Conservation (phyloP, 2,888 invertebrate species). For the Eremobia ochroleuca region DNA sequence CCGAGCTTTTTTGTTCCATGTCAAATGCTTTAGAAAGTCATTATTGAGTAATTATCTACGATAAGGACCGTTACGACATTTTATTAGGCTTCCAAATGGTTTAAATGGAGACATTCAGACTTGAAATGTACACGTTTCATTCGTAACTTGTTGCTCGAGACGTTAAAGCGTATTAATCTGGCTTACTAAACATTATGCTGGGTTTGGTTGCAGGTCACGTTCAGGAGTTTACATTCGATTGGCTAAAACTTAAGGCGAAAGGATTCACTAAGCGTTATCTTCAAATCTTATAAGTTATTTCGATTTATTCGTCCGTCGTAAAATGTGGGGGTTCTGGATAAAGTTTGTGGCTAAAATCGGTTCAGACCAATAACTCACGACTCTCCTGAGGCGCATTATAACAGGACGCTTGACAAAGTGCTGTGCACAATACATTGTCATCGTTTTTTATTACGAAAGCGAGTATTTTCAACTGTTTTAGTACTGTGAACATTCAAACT, state of each 20-base stretch:
- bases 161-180: slow-evolving; percentile 49
- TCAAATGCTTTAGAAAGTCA: slow-evolving; percentile 67
- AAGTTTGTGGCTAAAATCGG: slow-evolving; percentile 52
- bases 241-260: slow-evolving; percentile 49
- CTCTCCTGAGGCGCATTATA: slow-evolving; percentile 55
- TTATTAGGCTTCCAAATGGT: slow-evolving; percentile 50
- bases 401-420: slow-evolving; percentile 42
- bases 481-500: slow-evolving; percentile 54
- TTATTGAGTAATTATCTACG: slow-evolving; percentile 66
- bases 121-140: slow-evolving; percentile 42
- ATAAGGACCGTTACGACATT: slow-evolving; percentile 55
- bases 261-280: slow-evolving; percentile 57
- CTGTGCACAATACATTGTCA: slow-evolving; percentile 54
- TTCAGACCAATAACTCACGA: slow-evolving; percentile 47
- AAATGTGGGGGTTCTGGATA: slow-evolving; percentile 44
- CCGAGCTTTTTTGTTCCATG: slow-evolving; percentile 62
- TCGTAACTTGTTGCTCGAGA: slow-evolving; percentile 62
- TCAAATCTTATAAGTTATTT: slow-evolving; percentile 51
- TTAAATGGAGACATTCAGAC: slow-evolving; percentile 40
- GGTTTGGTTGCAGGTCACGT: slow-evolving; percentile 56
- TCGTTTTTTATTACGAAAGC: slow-evolving; percentile 44
- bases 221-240: slow-evolving; percentile 52
- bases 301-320: slow-evolving; percentile 55
- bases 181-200: slow-evolving; percentile 45
- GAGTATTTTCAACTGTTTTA: slow-evolving; percentile 16